Percentiles rank a stretch among this genome's conserved stretches.
Evolutionary conservation across 2,888 invertebrate species (phyloP).

Genomic region (Abscondita cerata): DNA sequence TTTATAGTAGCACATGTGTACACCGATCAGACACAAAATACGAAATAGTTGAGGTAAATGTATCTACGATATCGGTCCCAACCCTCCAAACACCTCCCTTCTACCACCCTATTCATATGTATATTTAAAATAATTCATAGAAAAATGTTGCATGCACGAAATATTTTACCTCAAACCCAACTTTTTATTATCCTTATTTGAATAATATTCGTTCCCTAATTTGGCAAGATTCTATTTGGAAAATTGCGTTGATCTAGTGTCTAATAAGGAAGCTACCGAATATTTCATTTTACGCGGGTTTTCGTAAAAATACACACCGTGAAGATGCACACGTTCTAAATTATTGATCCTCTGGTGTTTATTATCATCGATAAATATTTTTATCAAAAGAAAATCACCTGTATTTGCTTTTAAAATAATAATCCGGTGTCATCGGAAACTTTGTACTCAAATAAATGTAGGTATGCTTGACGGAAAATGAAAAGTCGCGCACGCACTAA

Average conservation of each 20-base stretch:
- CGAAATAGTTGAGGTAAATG: constrained; percentile 43
- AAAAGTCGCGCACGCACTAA: constrained; percentile 31
- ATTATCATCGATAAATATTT: constrained; percentile 47
- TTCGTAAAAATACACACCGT: constrained; percentile 33
- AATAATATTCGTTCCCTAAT: constrained; percentile 16
- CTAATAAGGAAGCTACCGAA: too few relatives aligned
- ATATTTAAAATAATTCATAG: constrained; percentile 44
- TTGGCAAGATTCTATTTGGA: constrained; percentile 5
- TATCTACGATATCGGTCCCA: constrained; percentile 42
- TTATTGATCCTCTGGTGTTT: constrained; percentile 42
- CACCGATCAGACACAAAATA: constrained; percentile 33
- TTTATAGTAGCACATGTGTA: constrained; percentile 28
- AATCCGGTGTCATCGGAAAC: constrained; percentile 17
- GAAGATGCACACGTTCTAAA: constrained; percentile 40
- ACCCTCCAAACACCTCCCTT: constrained; percentile 41
- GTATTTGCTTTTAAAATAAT: constrained; percentile 44
- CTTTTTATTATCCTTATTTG: constrained; percentile 17
- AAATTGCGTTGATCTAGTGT: not conserved
- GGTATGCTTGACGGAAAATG: constrained; percentile 20
- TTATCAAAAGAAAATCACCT: constrained; percentile 46
- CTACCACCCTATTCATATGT: constrained; percentile 33
- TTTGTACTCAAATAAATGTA: constrained; percentile 16
- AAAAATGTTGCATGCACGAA: constrained; percentile 42
- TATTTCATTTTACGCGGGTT: too few relatives aligned
- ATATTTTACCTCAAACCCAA: constrained; percentile 24